A percentile compares a stretch with the other conserved stretches of the same genome.
Conservation (phyloP, 2,888 invertebrate genomes). For the Drosophila meridiana region DNA sequence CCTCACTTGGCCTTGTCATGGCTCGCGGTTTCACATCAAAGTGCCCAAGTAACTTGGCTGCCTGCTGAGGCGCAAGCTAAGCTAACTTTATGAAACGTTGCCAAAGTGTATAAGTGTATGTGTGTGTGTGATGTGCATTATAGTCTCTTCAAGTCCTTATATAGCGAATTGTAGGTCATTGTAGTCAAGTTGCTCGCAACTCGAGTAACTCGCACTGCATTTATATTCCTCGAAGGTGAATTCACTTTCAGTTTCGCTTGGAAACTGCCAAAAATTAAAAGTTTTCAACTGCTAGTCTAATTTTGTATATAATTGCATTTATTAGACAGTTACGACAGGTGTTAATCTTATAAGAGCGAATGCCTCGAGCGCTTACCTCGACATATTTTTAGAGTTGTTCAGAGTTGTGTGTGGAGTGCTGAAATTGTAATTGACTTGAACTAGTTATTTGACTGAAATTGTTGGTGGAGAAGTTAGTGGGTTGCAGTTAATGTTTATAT, state of each 20-base stretch:
- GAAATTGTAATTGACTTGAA: neutral
- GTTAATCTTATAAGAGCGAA: conserved; percentile 3
- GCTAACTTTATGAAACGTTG: conserved; percentile 40
- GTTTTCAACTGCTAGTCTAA: neutral
- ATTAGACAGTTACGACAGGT: neutral
- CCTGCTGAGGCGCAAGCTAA: conserved; percentile 20
- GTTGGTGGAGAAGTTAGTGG: neutral
- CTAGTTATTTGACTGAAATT: neutral
- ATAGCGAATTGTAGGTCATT: conserved; percentile 32
- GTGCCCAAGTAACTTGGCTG: conserved; percentile 48
- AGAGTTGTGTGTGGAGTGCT: neutral
- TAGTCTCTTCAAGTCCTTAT: conserved; percentile 29
- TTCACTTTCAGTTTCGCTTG: neutral
- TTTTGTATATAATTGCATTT: neutral
- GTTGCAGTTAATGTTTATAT: neutral
- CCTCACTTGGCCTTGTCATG: conserved; percentile 44
- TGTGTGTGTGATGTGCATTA: conserved; percentile 18
- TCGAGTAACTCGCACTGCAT: neutral
- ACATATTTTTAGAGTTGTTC: neutral
- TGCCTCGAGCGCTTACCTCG: neutral
- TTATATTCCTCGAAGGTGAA: neutral
- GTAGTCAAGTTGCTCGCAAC: conserved; percentile 19
- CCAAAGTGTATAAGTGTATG: conserved; percentile 19
- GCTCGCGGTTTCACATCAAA: conserved; percentile 33
- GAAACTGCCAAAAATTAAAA: neutral